These are phyloP conservation scores for Bicyclus anynana DNA, from an alignment of 1,140 invertebrate species.

Conservation along the genomic window DNA sequence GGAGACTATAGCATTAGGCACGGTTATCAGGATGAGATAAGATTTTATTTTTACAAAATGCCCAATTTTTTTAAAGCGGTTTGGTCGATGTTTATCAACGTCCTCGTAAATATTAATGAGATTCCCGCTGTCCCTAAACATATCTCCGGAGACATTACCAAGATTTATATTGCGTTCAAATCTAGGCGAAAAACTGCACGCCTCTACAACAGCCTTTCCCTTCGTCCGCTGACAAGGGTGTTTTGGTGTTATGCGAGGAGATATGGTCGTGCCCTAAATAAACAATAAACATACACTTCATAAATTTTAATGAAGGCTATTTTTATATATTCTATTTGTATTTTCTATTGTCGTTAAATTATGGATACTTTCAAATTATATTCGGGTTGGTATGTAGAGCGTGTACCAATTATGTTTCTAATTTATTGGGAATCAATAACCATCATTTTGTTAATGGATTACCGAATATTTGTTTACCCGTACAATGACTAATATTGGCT, in stretches of 20 bases:
- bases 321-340: no score
- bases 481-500: no score
- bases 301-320: slow-evolving; percentile 67
- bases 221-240: slow-evolving; percentile 56
- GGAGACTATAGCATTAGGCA: no score
- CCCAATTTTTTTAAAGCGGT: not conserved
- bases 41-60: no score
- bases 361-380: no score
- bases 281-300: slow-evolving; percentile 41
- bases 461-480: no score
- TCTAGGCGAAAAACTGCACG: slow-evolving; percentile 3
- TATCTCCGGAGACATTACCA: slow-evolving; percentile 34
- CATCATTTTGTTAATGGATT: no score
- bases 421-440: no score
- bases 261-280: slow-evolving; percentile 34
- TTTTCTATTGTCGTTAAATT: no score
- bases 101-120: slow-evolving; percentile 25
- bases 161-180: slow-evolving; percentile 47
- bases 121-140: slow-evolving; percentile 26
- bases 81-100: not conserved
- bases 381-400: no score
- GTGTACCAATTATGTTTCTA: no score
- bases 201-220: not conserved
- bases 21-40: no score
- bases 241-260: slow-evolving; percentile 42